Percentiles rank a stretch among this genome's conserved stretches.
phyloP scores from a whole-genome alignment of 2,888 invertebrate species.

The Ditula angustiorana region DNA sequence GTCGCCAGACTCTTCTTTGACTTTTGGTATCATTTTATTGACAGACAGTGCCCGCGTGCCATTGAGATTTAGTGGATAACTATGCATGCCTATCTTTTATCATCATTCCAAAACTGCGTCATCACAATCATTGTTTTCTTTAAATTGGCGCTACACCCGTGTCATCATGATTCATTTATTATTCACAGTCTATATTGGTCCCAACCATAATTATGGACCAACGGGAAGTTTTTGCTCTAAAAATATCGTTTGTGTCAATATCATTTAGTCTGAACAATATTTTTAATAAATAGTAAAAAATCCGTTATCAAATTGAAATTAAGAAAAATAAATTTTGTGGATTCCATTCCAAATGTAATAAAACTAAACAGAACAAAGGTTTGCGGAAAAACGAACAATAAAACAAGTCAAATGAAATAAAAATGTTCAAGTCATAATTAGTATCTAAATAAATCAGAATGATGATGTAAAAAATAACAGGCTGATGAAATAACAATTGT shows the following conservation, averaged over 20 bases:
- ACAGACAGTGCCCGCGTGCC: background rate
- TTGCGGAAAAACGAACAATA: background rate
- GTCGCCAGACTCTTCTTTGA: background rate
- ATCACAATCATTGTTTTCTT: conserved; percentile 17
- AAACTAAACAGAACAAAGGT: background rate
- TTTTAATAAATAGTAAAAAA: background rate
- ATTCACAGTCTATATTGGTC: conserved; percentile 19
- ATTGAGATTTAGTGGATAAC: conserved; percentile 4
- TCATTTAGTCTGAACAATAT: background rate
- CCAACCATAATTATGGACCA: conserved; percentile 24
- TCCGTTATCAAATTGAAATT: background rate
- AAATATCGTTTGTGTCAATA: conserved; percentile 13
- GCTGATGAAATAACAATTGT: conserved; percentile 25
- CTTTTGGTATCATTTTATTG: background rate
- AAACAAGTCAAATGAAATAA: background rate
- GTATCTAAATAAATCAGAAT: background rate
- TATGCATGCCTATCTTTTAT: conserved; percentile 2
- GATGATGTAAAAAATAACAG: conserved; percentile 4
- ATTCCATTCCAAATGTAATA: background rate
- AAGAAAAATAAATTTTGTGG: background rate
- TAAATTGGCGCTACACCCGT: conserved; percentile 4
- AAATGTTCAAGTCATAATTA: background rate
- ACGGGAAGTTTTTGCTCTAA: conserved; percentile 29
- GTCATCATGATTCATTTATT: conserved; percentile 30
- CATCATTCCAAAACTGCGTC: background rate